A percentile compares a stretch with the other conserved stretches of the same genome.
phyloP scores from a whole-genome alignment of 2,888 invertebrate genomes.

The Agrypnus murinus region DNA sequence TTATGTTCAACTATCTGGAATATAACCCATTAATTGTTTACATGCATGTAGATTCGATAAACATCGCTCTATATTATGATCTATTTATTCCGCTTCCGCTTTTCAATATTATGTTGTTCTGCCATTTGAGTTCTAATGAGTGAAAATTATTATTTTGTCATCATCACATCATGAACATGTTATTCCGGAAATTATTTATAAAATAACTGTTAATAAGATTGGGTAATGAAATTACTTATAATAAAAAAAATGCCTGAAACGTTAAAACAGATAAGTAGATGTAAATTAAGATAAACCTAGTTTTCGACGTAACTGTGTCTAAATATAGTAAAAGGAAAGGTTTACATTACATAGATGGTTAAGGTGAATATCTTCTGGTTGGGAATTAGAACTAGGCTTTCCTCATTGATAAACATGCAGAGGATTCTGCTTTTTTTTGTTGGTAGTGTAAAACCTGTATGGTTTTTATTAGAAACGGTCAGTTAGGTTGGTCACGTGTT shows the following conservation, averaged over 20 bases:
- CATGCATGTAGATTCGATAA: not conserved
- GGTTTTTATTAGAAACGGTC: too few relatives aligned
- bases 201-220: too few relatives aligned
- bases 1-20: too few relatives aligned
- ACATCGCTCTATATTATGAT: not conserved
- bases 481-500: too few relatives aligned
- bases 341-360: not conserved
- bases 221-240: too few relatives aligned
- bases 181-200: too few relatives aligned
- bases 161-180: too few relatives aligned
- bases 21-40: not conserved
- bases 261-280: not conserved
- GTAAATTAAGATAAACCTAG: slow-evolving; percentile 5
- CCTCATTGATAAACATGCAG: not conserved
- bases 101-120: slow-evolving; percentile 2
- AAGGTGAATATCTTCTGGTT: not conserved
- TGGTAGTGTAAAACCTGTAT: too few relatives aligned
- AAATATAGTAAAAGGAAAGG: slow-evolving; percentile 4
- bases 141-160: too few relatives aligned
- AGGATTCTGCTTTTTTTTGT: too few relatives aligned
- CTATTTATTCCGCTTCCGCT: slow-evolving; percentile 5
- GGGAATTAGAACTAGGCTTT: slow-evolving; percentile 1
- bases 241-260: not conserved
- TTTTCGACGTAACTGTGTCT: not conserved
- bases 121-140: not conserved